These are phyloP conservation scores for Ligdia adustata DNA, from an alignment of 2,888 invertebrate species.

Conservation along the genomic window DNA sequence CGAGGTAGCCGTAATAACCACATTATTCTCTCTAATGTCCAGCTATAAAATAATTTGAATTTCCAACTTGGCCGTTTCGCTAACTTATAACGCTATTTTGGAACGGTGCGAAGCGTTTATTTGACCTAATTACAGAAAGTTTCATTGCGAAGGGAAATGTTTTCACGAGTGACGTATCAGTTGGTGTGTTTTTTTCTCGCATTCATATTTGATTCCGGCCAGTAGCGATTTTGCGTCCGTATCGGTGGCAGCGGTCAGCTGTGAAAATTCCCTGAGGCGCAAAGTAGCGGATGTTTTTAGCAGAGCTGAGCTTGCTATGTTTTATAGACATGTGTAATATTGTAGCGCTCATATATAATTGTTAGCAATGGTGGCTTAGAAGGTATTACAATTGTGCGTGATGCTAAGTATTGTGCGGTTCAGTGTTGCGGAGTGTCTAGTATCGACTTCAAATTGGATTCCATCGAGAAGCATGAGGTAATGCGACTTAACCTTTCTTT, in stretches of 20 bases:
- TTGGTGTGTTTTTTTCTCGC: conserved; percentile 17
- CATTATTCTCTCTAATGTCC: conserved; percentile 23
- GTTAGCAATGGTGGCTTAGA: conserved; percentile 37
- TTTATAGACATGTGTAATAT: conserved; percentile 1
- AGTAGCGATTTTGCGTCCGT: not conserved
- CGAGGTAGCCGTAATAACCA: conserved; percentile 38
- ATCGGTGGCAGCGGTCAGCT: conserved; percentile 5
- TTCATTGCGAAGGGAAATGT: conserved; percentile 35
- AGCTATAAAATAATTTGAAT: conserved; percentile 28
- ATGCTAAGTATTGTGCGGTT: conserved; percentile 45
- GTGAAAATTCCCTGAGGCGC: conserved; percentile 7
- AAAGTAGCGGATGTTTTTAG: conserved; percentile 9
- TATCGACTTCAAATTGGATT: conserved; percentile 72
- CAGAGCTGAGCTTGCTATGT: not conserved
- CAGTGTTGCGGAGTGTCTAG: conserved; percentile 45
- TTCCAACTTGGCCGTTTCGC: conserved; percentile 26
- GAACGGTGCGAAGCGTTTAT: conserved; percentile 32
- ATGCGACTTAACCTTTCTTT: conserved; percentile 27
- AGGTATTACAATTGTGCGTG: conserved; percentile 33
- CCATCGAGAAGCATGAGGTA: conserved; percentile 70
- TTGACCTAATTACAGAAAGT: conserved; percentile 42
- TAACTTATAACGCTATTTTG: conserved; percentile 34
- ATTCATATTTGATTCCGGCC: not conserved
- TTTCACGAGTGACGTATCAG: conserved; percentile 34
- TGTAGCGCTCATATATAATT: conserved; percentile 8